Base-by-base conservation (phyloP, 1,140 invertebrate species). In the Drosophila subobscura region DNA sequence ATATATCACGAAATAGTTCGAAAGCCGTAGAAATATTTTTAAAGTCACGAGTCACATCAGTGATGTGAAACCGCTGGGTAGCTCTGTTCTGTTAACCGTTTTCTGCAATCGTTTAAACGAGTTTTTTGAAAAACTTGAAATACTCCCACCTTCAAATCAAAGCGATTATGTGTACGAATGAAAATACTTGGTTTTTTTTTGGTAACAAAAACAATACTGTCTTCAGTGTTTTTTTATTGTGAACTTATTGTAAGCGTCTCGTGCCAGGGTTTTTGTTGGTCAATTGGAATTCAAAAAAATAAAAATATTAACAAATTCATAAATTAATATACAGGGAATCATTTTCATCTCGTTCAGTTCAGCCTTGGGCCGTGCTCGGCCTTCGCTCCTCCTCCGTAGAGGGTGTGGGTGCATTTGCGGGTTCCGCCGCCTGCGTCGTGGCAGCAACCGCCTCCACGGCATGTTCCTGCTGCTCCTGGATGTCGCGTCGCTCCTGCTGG, bases 401-500 rank as follows among this genome's bases (percentile, higher is more conserved):
- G 70, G 29, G 46, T 49, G 33, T 8, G 4, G 27, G 16, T 41
- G 51, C 49, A 27, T 50, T 37, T 25, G 3, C 27, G 53, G n/a
- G 0, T 42, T 20, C 23, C 20, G 27, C 14, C 45, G 16, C 33
- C 14, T 45, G 16, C 33, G 33, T 47, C 27, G 55, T 70, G 46
- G 22, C 2, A 25, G 53, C 25, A 40, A 50, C 42, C 5, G 59
- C 49, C 63, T 72, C 77, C 27, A 61, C 64, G 1, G 55, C 53
- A 16, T 85, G 61, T 4, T 65, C 92, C 74, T 86, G 64, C 3
- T 90, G 64, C 1, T 90, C 83, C 46, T 78, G 79, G 14, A 65
- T 72, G 29, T 76, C 89, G 66, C 79, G 90, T 74, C 77, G 91
- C 83, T 91, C 91, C 81, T 92, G 93, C 90, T 93, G 73, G 45